A percentile compares a stretch with the other conserved stretches of the same genome.
Conservation (phyloP, 1,140 invertebrate genomes). For the Halictus rubicundus region DNA sequence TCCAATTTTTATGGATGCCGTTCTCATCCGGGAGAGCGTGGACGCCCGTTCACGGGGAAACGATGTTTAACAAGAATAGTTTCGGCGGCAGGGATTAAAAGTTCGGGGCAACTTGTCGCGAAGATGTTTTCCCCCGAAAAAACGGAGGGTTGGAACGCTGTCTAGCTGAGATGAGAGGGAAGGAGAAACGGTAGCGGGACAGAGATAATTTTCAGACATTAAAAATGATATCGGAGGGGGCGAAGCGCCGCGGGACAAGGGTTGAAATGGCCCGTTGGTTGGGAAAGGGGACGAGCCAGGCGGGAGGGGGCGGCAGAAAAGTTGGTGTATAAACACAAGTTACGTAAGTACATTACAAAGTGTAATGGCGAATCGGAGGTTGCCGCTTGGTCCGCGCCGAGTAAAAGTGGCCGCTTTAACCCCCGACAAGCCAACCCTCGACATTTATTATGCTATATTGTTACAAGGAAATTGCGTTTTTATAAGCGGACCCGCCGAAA, state of each 20-base stretch:
- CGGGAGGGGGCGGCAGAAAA: slow-evolving; percentile 69
- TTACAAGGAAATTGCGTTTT: slow-evolving; percentile 80
- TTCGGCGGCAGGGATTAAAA: slow-evolving; percentile 29
- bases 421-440: slow-evolving; percentile 64
- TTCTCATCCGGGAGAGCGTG: background rate
- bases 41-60: background rate
- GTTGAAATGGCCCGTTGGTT: slow-evolving; percentile 66
- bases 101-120: background rate
- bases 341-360: slow-evolving; percentile 81
- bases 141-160: background rate
- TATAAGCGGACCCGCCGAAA: slow-evolving; percentile 69
- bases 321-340: slow-evolving; percentile 81
- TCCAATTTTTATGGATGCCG: slow-evolving; percentile 16
- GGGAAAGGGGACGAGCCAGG: slow-evolving; percentile 25
- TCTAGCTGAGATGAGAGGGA: background rate
- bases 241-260: slow-evolving; percentile 72
- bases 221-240: slow-evolving; percentile 77
- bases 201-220: slow-evolving; percentile 78
- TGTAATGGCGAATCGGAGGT: slow-evolving; percentile 78
- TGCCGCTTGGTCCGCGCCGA: slow-evolving; percentile 61
- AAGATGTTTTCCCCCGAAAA: slow-evolving; percentile 29
- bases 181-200: slow-evolving; percentile 45
- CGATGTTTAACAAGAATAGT: slow-evolving; percentile 36
- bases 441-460: slow-evolving; percentile 79
- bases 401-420: slow-evolving; percentile 68